Evolutionary conservation across 2,797 vertebrate genomes (phyloP).

Genomic region (Gadopsis bispinosus): DNA sequence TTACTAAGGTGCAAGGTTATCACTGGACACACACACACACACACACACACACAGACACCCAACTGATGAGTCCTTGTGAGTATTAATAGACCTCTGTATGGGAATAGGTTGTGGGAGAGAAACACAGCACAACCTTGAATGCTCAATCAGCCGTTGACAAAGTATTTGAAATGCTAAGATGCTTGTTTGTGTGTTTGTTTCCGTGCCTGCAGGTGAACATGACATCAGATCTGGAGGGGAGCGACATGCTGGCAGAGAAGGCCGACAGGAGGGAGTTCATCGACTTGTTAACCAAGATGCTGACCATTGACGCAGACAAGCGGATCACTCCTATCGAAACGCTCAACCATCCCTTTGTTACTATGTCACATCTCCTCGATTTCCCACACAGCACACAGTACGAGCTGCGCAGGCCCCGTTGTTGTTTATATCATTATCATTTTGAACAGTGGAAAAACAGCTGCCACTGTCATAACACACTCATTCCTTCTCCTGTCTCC

Average conservation of each 20-base stretch:
- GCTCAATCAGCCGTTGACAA: slow-evolving; percentile 29
- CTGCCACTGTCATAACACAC: slow-evolving; percentile 6
- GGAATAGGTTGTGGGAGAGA: slow-evolving; percentile 51
- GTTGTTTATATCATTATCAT: slow-evolving; percentile 11
- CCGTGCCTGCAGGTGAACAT: slow-evolving; percentile 92
- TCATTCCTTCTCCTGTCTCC: slow-evolving; percentile 8
- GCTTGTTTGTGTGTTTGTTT: slow-evolving; percentile 41
- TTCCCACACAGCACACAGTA: slow-evolving; percentile 99
- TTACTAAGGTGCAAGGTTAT: slow-evolving; percentile 80
- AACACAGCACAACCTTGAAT: slow-evolving; percentile 33
- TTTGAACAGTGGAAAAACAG: slow-evolving; percentile 23
- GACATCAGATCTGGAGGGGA: slow-evolving; percentile 96
- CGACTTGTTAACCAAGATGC: slow-evolving; percentile 98
- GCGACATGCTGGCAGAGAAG: slow-evolving; percentile 98
- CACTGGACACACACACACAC: slow-evolving; percentile 56
- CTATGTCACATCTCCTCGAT: slow-evolving; percentile 97
- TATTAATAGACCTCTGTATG: slow-evolving; percentile 70
- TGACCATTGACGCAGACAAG: slow-evolving; percentile 99
- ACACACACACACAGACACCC: slow-evolving; percentile 59
- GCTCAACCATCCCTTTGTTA: slow-evolving; percentile 97
- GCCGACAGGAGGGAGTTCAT: slow-evolving; percentile 98
- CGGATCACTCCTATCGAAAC: slow-evolving; percentile 98
- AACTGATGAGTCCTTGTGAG: slow-evolving; percentile 69
- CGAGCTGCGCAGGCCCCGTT: slow-evolving; percentile 37
- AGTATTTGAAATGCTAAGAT: slow-evolving; percentile 30